Conservation (phyloP, 30 jellyfish, hydroid and myxozoan species). For the Hydra vulgaris region DNA sequence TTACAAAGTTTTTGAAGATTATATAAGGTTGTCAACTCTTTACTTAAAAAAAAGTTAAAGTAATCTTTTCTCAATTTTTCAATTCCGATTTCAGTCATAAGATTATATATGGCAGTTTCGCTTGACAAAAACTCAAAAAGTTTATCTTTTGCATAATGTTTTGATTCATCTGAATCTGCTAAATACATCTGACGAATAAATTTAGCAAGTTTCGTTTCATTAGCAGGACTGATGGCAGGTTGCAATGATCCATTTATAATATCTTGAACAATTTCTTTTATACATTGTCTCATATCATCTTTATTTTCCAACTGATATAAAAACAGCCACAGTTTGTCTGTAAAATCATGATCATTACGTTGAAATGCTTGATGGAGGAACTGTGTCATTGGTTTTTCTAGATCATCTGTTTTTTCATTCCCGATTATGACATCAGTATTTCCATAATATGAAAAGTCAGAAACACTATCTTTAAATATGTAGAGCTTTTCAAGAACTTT, state of each 20-base stretch:
- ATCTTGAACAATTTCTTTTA: constrained; percentile 17
- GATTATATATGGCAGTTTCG: constrained; percentile 2
- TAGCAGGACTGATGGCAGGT: constrained; percentile 30
- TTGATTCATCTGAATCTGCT: constrained; percentile 21
- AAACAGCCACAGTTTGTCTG: constrained; percentile 29
- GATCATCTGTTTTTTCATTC: constrained; percentile 17
- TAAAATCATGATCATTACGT: constrained; percentile 29
- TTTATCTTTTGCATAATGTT: constrained; percentile 4
- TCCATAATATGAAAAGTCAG: constrained; percentile 26
- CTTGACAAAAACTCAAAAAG: constrained; percentile 15
- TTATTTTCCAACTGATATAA: neutral
- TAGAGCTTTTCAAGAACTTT: constrained; percentile 1
- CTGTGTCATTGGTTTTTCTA: constrained; percentile 30
- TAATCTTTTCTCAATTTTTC: constrained; percentile 30
- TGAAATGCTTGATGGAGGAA: constrained; percentile 14
- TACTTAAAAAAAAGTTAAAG: constrained; percentile 10
- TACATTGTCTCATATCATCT: constrained; percentile 12
- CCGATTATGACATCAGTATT: neutral
- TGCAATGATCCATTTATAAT: constrained; percentile 25
- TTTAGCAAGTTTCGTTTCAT: constrained; percentile 19
- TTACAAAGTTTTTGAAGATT: constrained; percentile 18
- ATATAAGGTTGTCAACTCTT: constrained; percentile 15
- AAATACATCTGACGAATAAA: constrained; percentile 16
- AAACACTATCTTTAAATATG: constrained; percentile 19
- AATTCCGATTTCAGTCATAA: constrained; percentile 18